These are phyloP conservation scores for Pseudochirops cupreus DNA, from an alignment of 2,797 vertebrate genomes.

Conservation along the genomic window DNA sequence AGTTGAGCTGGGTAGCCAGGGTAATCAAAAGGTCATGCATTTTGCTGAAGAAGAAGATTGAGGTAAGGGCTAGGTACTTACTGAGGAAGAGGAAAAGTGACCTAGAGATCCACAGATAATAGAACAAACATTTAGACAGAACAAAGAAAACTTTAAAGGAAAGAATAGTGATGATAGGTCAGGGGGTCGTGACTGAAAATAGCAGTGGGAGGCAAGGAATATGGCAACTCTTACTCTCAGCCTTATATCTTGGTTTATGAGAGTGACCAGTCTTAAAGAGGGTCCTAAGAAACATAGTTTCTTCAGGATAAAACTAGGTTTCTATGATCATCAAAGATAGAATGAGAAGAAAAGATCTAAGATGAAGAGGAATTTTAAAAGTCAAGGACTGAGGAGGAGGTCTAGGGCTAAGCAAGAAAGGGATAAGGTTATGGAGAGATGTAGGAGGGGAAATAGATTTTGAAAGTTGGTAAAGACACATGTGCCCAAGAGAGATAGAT, in stretches of 20 bases:
- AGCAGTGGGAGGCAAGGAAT: background rate
- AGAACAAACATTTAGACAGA: background rate
- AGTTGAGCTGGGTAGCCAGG: background rate
- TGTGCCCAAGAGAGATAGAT: background rate
- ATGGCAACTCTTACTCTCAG: background rate
- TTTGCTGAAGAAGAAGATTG: background rate
- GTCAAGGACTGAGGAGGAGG: background rate
- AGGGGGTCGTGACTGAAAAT: background rate
- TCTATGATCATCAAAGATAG: background rate
- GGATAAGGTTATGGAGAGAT: background rate
- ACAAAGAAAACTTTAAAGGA: background rate
- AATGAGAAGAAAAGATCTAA: background rate
- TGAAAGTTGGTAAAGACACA: background rate
- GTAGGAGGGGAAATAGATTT: background rate
- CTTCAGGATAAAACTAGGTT: background rate
- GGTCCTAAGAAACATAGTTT: background rate
- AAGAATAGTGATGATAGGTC: background rate
- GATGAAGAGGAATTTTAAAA: background rate
- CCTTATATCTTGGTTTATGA: background rate
- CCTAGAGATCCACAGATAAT: background rate
- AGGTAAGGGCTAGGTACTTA: background rate
- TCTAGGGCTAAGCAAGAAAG: background rate
- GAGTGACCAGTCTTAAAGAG: background rate
- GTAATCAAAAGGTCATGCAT: background rate
- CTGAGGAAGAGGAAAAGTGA: background rate